A percentile compares a stretch with the other conserved stretches of the same genome.
Conservation (phyloP, 2,888 invertebrate species). For the Lottia scabra region DNA sequence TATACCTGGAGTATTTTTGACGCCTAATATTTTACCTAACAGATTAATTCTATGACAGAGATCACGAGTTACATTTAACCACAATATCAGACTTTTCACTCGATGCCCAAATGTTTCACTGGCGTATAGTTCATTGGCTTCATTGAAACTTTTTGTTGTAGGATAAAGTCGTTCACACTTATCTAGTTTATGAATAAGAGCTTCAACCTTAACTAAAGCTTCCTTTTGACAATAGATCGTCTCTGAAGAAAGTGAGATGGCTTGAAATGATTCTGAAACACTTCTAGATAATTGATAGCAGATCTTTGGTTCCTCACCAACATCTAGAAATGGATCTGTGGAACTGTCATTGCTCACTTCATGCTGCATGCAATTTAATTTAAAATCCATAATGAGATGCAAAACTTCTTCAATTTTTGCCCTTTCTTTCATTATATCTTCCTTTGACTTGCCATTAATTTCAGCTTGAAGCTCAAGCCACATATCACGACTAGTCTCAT, state of each 20-base stretch:
- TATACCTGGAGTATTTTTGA: constrained; percentile 51
- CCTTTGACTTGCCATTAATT: constrained; percentile 72
- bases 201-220: constrained; percentile 81
- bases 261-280: constrained; percentile 43
- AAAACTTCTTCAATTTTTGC: constrained; percentile 80
- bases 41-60: constrained; percentile 84
- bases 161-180: constrained; percentile 86
- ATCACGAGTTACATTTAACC: constrained; percentile 91
- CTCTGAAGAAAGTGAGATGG: constrained; percentile 44
- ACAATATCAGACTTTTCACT: constrained; percentile 86
- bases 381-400: constrained; percentile 82
- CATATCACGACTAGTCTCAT: constrained; percentile 85
- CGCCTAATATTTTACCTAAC: constrained; percentile 66
- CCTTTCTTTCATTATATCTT: constrained; percentile 81
- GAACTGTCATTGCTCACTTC: neutral
- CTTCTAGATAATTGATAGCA: constrained; percentile 13
- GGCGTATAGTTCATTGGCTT: constrained; percentile 79
- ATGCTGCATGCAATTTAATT: constrained; percentile 68
- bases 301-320: neutral
- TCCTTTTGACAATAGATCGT: constrained; percentile 77
- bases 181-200: constrained; percentile 80
- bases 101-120: constrained; percentile 77
- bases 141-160: constrained; percentile 83
- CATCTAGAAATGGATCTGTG: neutral
- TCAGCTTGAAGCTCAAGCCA: constrained; percentile 92